Base-by-base conservation (phyloP, 2,113 vertebrate genomes). In the Falco punctatus region DNA sequence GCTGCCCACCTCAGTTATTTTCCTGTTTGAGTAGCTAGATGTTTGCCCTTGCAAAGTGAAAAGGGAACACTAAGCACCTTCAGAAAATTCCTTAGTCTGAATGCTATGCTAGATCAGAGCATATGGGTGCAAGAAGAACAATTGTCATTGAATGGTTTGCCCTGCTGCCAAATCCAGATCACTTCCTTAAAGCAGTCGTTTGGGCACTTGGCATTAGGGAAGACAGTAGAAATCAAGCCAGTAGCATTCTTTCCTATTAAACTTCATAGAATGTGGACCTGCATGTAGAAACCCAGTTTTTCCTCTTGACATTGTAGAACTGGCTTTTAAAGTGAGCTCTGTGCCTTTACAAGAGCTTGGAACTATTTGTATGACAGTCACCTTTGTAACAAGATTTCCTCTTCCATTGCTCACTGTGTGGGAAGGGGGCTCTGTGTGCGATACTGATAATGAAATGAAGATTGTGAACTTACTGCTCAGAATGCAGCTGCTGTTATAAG, bases 401-500 rank as follows among this genome's bases (percentile, higher is more conserved):
- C 38, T 94, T 81, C n/a, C 20, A 5, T 32, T 90, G 38, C 28
- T 66, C 16, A 30, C 17, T 48, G 26, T 30, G n/a, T 88, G 33
- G 73, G 70, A 86, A 75, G 27, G 5, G 11, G 13, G 9, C 6
- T 69, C 17, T 84, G 42, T 0, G 0, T 28, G 32, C 2, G 0
- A 11, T 62, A 24, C 10, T 38, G 35, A 46, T 67, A 16, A 19
- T 69, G 61, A 95, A 77, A 83, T 38, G 61, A 73, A 75, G 66
- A 35, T 26, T 81, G 19, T 61, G 44, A 81, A n/a, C 1, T 0
- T 10, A 8, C 40, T 28, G 20, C 61, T 87, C 11, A 49, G 46
- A 61, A 57, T n/a, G 44, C 13, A 54, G 30, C 46, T 85, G 49
- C 33, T 90, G 42, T 73, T 71, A 23, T 9, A 84, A 84, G 52